Percentiles rank a stretch among this genome's conserved stretches.
phyloP scores from a whole-genome alignment of 2,113 vertebrate genomes.

The Epinephelus moara region DNA sequence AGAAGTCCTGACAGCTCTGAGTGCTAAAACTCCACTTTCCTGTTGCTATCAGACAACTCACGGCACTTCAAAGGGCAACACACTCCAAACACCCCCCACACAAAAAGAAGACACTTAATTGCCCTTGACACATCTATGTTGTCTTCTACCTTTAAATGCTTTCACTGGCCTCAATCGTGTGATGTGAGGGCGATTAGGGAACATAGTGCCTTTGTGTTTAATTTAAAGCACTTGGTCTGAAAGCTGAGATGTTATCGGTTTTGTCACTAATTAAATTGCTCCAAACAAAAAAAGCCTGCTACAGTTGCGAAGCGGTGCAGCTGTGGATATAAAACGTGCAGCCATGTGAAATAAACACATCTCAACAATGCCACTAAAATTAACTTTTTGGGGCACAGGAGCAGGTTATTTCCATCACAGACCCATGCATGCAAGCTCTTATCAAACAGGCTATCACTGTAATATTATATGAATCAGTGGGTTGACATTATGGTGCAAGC shows the following conservation, averaged over 20 bases:
- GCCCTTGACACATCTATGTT: constrained; percentile 22
- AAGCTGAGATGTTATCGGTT: constrained; percentile 4
- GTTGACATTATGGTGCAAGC: not conserved
- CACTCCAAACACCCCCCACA: not conserved
- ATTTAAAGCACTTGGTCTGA: not conserved
- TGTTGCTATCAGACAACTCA: constrained; percentile 10
- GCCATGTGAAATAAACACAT: constrained; percentile 8
- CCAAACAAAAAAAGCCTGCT: constrained; percentile 13
- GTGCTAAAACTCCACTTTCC: constrained; percentile 6
- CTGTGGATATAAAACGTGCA: not conserved
- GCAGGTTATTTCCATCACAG: not conserved
- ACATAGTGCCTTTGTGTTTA: not conserved
- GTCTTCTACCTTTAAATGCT: not conserved
- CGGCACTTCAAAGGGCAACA: constrained; percentile 25
- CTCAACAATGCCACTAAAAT: not conserved
- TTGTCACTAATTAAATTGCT: constrained; percentile 9
- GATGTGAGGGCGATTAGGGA: constrained; percentile 7
- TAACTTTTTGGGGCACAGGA: not conserved
- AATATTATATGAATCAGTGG: too few relatives aligned
- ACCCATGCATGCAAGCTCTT: not conserved
- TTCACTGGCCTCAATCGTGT: not conserved
- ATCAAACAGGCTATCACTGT: not conserved
- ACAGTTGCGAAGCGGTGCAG: not conserved
- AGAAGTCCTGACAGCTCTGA: not conserved
- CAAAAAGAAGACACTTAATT: constrained; percentile 7